Conservation (phyloP, 2,113 vertebrate species). For the Mustela lutreola region DNA sequence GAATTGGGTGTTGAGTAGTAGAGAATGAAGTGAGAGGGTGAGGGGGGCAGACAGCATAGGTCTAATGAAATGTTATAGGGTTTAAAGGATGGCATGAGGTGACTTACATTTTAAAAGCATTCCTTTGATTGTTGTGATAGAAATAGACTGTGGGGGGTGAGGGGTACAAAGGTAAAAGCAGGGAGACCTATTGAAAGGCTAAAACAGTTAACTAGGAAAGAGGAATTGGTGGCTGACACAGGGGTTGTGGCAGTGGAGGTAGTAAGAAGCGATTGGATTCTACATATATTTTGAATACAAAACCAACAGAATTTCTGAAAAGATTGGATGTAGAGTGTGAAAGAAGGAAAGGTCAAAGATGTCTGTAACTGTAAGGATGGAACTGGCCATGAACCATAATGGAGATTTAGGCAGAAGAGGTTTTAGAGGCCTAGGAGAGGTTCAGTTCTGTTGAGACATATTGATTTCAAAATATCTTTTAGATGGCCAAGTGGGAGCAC, state of each 20-base stretch:
- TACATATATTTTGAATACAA: not conserved
- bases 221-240: not conserved
- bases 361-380: not conserved
- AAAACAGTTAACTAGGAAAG: not conserved
- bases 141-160: rapidly evolving
- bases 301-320: not conserved
- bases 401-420: not conserved
- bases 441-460: not conserved
- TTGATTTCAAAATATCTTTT: not conserved
- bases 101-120: not conserved
- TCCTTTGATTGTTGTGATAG: not conserved
- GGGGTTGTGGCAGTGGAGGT: too few species aligned
- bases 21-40: not conserved
- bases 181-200: too few species aligned
- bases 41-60: not conserved
- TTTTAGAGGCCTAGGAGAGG: not conserved
- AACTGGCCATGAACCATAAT: not conserved
- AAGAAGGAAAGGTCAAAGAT: not conserved
- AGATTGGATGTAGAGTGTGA: not conserved
- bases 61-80: not conserved
- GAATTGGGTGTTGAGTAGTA: not conserved
- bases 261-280: not conserved
- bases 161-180: not conserved
- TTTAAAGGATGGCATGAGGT: not conserved
- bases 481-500: not conserved